These are phyloP conservation scores for Megaleporinus macrocephalus DNA, from an alignment of 2,113 vertebrate genomes.

Conservation along the genomic window DNA sequence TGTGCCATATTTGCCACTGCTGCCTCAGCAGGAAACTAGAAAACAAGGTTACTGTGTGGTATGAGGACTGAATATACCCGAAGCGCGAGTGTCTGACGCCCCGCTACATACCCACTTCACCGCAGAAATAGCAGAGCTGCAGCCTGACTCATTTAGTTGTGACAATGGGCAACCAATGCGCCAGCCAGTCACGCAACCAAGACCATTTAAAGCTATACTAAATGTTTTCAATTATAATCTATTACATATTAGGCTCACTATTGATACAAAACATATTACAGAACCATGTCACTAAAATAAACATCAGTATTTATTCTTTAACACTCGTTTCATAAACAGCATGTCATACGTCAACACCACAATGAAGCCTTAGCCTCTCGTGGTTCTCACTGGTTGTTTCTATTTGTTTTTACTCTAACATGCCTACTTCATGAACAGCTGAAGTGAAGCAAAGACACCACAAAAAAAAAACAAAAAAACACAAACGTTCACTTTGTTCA, in stretches of 20 bases:
- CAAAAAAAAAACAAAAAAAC: too few species aligned
- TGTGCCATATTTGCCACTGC: constrained; percentile 26
- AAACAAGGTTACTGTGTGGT: constrained; percentile 39
- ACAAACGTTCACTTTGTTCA: too few species aligned
- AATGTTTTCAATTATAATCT: not conserved
- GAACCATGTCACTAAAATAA: not conserved
- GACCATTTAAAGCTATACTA: not conserved
- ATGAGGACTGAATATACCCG: not conserved
- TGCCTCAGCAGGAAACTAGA: constrained; percentile 19
- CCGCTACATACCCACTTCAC: not conserved
- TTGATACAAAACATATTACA: too few species aligned
- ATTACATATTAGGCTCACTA: not conserved
- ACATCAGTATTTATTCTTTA: not conserved
- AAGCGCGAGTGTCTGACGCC: constrained; percentile 4
- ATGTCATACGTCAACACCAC: not conserved
- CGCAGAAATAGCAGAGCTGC: constrained; percentile 14
- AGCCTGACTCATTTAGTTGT: constrained; percentile 33
- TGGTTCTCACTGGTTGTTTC: too few species aligned
- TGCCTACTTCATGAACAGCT: too few species aligned
- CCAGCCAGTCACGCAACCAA: constrained; percentile 28
- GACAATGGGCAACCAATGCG: not conserved
- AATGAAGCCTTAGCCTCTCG: too few species aligned
- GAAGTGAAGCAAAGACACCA: too few species aligned
- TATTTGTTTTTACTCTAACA: too few species aligned
- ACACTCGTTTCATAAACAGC: not conserved